These are phyloP conservation scores for Xiphorhynchus elegans DNA, from an alignment of 2,113 vertebrate species.

Conservation along the genomic window DNA sequence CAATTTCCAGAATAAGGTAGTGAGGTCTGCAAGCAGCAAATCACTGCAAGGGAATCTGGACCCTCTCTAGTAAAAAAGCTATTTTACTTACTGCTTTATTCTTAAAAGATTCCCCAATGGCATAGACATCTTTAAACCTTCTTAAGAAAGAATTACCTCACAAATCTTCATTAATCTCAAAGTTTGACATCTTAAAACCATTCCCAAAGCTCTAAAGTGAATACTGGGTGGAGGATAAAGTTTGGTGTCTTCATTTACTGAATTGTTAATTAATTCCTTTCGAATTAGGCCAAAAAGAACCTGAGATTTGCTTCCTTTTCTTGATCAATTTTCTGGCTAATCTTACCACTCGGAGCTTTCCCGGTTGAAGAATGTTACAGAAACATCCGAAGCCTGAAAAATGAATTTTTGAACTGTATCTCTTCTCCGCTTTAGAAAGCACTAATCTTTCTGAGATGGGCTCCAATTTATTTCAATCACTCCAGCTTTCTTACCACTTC, in stretches of 20 bases:
- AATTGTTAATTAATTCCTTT: conserved; percentile 57
- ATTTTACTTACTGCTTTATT: conserved; percentile 14
- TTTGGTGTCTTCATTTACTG: conserved; percentile 60
- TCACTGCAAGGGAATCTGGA: neutral
- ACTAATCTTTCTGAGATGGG: conserved; percentile 29
- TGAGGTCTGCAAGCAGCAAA: neutral
- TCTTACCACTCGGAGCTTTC: conserved; percentile 17
- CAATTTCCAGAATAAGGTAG: neutral
- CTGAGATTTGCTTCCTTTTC: conserved; percentile 25
- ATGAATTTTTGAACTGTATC: conserved; percentile 28
- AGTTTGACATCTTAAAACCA: conserved; percentile 26
- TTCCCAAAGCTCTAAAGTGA: conserved; percentile 45
- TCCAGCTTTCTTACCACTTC: neutral
- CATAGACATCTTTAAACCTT: conserved; percentile 24
- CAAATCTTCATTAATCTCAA: conserved; percentile 40
- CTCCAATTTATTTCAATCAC: conserved; percentile 42
- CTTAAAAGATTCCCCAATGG: conserved; percentile 7
- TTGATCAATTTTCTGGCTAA: conserved; percentile 28
- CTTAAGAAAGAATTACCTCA: conserved; percentile 46
- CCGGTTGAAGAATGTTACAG: neutral
- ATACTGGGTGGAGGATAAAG: conserved; percentile 31
- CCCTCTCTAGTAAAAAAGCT: neutral
- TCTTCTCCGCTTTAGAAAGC: neutral
- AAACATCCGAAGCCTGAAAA: neutral
- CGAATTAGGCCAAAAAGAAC: conserved; percentile 2